These are phyloP conservation scores for Euphydryas editha DNA, from an alignment of 2,888 invertebrate species.

Conservation along the genomic window DNA sequence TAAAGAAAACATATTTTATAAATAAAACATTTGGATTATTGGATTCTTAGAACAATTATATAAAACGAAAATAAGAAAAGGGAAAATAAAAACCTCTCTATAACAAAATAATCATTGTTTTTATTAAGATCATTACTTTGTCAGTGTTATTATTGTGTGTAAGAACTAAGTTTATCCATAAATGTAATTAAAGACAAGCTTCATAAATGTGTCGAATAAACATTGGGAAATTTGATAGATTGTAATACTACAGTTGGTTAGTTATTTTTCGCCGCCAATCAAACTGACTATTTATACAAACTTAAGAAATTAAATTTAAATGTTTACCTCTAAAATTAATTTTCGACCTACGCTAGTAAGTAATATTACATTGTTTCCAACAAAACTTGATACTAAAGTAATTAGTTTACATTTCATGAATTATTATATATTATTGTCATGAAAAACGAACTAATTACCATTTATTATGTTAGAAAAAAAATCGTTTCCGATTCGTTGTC, in stretches of 20 bases:
- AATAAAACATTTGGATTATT: conserved; percentile 1
- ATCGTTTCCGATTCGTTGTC: background rate
- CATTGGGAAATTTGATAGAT: too few relatives aligned
- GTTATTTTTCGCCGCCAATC: conserved; percentile 19
- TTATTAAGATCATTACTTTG: background rate
- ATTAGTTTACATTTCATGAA: background rate
- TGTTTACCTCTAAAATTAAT: conserved; percentile 33
- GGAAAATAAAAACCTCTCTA: background rate
- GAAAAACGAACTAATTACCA: background rate
- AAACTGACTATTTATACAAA: conserved; percentile 23
- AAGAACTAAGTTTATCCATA: too few relatives aligned
- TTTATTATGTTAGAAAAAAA: background rate
- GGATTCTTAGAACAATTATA: background rate
- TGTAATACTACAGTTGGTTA: background rate
- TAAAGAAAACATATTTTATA: too few relatives aligned
- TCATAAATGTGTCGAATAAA: too few relatives aligned
- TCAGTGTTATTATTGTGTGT: background rate
- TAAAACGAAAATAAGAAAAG: background rate
- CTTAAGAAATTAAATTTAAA: conserved; percentile 18
- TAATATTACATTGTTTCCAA: conserved; percentile 25
- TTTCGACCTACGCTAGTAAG: conserved; percentile 27
- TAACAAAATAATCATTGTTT: background rate
- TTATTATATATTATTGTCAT: background rate
- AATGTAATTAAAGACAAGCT: too few relatives aligned
- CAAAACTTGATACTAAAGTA: conserved; percentile 22